Conservation (phyloP, 1,140 invertebrate genomes). For the Macrocentrus cingulum region DNA sequence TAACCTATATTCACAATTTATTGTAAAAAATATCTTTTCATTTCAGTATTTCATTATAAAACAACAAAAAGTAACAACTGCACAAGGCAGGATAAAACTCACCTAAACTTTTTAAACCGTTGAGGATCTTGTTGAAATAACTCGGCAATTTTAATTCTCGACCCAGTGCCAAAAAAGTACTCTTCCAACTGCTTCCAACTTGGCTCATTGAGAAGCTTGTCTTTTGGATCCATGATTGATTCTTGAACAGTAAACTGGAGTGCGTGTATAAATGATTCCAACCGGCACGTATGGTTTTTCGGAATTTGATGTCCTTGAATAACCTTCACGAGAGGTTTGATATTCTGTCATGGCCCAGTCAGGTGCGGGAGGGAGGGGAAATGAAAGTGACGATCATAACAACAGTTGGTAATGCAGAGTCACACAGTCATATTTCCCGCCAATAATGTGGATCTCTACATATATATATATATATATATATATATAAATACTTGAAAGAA, state of each 20-base stretch:
- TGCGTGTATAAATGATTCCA: slow-evolving; percentile 6
- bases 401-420: no score
- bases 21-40: no score
- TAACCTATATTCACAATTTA: slow-evolving; percentile 3
- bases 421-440: no score
- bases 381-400: no score
- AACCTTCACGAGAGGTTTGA: not conserved
- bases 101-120: slow-evolving; percentile 84
- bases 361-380: no score
- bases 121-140: slow-evolving; percentile 75
- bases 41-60: no score
- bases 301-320: not conserved
- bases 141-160: slow-evolving; percentile 74
- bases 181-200: slow-evolving; percentile 73
- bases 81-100: slow-evolving; percentile 36
- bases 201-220: slow-evolving; percentile 65
- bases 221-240: slow-evolving; percentile 53
- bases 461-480: no score
- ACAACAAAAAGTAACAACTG: no score
- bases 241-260: not conserved
- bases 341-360: no score
- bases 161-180: slow-evolving; percentile 68
- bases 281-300: not conserved
- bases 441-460: no score
- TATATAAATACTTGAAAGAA: no score